Base-by-base conservation (phyloP, 2,113 vertebrate genomes). In the Cephalopholis sonnerati region DNA sequence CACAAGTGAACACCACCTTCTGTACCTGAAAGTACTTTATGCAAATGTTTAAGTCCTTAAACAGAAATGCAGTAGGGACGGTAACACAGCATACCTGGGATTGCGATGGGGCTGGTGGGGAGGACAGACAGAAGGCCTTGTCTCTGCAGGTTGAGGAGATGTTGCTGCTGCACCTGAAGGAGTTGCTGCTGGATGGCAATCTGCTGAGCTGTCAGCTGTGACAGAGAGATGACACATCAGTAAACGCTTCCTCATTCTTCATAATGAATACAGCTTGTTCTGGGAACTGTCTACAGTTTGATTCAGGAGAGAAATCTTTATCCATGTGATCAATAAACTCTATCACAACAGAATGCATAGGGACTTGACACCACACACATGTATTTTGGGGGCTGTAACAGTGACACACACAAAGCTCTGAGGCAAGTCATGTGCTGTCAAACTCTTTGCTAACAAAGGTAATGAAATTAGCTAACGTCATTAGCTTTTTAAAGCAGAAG, bases 141-240 rank as follows among this genome's bases (percentile, higher is more conserved):
- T 86, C 98, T 97, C 95, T 99, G 98, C 84, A 99, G 97, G 94
- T 96, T 98, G 90, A 99, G 96, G 87, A 99, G 96, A 92, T 99
- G 98, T 90, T 99, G 98, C 93, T 99, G 98, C 92, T 99, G 98
- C 88, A 99, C 94, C 93, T 99, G 97, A 87, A 99, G 97, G 81
- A 99, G 97, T 96, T 99, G 98, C 92, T 99, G 98, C 95, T 99
- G 98, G 93, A 99, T 97, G 84, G 97, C 96, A 89, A 99, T 96
- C 96, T 99, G 98, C 94, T 99, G 98, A 83, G 95, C 97, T 84
- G 97, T 97, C 91, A 99, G 94, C 91, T 97, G 96, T 91, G 96
- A 68, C 20, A 39, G 5, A 48, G 16, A 32, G 7, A 77, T 2
- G 10, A 65, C 55, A 50, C 5, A 13, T 61, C 29, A 57, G 29